Evolutionary conservation across 2,888 invertebrate genomes (phyloP).

Genomic region (Octodonta nipae): DNA sequence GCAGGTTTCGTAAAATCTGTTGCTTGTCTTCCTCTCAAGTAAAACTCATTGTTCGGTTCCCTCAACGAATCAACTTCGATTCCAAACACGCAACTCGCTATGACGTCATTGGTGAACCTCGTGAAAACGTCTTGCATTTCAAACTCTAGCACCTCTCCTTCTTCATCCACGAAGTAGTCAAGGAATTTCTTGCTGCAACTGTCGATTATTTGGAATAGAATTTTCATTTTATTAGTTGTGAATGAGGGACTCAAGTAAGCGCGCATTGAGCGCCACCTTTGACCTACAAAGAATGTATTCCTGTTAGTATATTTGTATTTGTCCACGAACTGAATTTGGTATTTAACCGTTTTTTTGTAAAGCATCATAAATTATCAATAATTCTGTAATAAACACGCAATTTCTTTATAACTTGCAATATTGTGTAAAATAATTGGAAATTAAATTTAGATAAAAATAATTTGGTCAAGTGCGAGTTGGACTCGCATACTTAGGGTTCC

Average conservation of each 20-base stretch:
- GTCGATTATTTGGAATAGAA: neutral
- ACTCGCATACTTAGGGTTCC: too few relatives aligned
- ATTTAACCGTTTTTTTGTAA: too few relatives aligned
- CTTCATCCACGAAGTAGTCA: neutral
- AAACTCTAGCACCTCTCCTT: neutral
- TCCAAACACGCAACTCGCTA: neutral
- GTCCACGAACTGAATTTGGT: too few relatives aligned
- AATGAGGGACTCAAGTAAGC: neutral
- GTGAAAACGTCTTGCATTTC: neutral
- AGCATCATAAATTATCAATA: too few relatives aligned
- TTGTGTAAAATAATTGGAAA: too few relatives aligned
- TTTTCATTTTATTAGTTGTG: constrained; percentile 18
- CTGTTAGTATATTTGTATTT: too few relatives aligned
- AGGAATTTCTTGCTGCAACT: neutral
- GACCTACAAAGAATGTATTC: too few relatives aligned
- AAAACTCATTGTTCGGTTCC: constrained; percentile 1
- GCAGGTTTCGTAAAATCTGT: neutral
- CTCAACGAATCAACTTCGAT: neutral
- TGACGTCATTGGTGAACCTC: neutral
- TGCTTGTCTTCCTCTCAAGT: neutral
- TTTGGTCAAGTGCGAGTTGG: too few relatives aligned
- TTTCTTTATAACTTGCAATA: too few relatives aligned
- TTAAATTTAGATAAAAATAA: too few relatives aligned
- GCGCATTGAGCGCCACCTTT: neutral
- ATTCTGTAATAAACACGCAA: too few relatives aligned